Conservation (phyloP, 2,113 vertebrate species). For the Ceratotherium simum region DNA sequence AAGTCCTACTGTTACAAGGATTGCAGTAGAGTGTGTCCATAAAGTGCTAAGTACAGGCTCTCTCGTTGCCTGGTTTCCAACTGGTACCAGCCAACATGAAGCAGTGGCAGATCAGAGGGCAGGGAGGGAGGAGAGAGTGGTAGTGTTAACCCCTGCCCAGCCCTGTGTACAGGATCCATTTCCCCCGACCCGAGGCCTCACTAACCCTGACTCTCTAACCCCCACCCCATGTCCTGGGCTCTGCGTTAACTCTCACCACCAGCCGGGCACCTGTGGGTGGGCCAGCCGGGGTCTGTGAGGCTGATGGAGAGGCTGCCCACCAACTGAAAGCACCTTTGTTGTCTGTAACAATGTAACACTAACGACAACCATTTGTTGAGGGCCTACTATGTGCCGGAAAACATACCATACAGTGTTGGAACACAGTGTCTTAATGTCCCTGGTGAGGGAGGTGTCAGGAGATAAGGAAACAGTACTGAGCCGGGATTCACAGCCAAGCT, state of each 20-base stretch:
- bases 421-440: neutral
- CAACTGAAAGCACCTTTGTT: too few species aligned
- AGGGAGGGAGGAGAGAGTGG: neutral
- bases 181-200: accelerated
- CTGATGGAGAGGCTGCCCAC: neutral
- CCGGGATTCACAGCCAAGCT: neutral
- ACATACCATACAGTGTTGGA: accelerated
- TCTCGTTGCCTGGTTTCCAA: accelerated
- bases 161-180: accelerated
- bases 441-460: too few species aligned
- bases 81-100: accelerated
- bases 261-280: neutral
- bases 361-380: accelerated
- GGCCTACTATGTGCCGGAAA: neutral
- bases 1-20: accelerated
- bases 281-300: accelerated
- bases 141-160: neutral
- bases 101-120: neutral
- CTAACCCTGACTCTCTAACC: too few species aligned
- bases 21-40: accelerated
- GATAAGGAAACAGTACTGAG: accelerated
- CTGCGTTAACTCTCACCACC: neutral
- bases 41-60: neutral
- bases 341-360: accelerated
- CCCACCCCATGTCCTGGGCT: accelerated